phyloP scores from a whole-genome alignment of 2,113 vertebrate species.

The Echinops telfairi region DNA sequence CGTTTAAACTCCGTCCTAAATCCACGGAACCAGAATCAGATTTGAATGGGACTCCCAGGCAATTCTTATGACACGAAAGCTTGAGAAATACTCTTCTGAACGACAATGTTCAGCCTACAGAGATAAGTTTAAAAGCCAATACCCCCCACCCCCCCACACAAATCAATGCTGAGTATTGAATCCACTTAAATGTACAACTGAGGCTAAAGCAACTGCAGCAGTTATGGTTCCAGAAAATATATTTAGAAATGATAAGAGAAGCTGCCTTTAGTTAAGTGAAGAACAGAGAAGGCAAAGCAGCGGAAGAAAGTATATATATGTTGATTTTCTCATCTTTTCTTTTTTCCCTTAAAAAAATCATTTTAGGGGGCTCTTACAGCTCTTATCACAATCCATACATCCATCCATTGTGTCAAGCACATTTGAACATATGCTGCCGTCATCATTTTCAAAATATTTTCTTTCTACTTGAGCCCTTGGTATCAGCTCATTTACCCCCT shows the following conservation, averaged over 20 bases:
- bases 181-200: not conserved
- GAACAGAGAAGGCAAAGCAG: not conserved
- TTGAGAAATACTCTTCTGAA: not conserved
- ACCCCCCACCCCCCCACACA: no score
- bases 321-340: not conserved
- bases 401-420: no score
- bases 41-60: not conserved
- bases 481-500: no score
- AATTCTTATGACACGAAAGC: not conserved
- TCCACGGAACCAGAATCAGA: not conserved
- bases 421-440: no score
- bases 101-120: not conserved
- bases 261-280: not conserved
- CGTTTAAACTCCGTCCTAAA: not conserved
- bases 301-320: not conserved
- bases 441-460: no score
- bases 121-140: not conserved
- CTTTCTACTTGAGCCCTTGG: no score
- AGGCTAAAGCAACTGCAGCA: not conserved
- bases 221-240: not conserved
- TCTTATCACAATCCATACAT: no score
- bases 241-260: not conserved
- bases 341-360: no score
- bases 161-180: not conserved
- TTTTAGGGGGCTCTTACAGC: no score